These are phyloP conservation scores for Petroica traversi DNA, from an alignment of 2,113 vertebrate genomes.

Conservation along the genomic window DNA sequence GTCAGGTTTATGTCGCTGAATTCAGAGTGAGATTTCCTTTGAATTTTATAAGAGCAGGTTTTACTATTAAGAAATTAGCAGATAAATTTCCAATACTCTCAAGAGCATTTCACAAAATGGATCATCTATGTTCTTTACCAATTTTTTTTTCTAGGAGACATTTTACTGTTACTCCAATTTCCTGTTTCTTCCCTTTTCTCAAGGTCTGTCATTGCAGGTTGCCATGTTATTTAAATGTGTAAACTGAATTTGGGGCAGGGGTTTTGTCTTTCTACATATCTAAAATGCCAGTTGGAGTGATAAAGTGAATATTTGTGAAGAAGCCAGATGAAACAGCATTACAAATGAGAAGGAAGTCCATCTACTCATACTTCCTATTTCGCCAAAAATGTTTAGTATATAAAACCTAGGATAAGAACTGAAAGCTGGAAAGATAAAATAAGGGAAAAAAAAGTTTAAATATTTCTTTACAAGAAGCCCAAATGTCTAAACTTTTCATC, in stretches of 20 bases:
- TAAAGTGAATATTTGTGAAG: neutral
- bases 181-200: neutral
- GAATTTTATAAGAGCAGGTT: neutral
- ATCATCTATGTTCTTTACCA: neutral
- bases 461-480: neutral
- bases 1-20: neutral
- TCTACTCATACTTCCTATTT: neutral
- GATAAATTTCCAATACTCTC: neutral
- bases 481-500: neutral
- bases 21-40: neutral
- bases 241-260: neutral
- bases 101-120: neutral
- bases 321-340: neutral
- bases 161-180: conserved; percentile 9
- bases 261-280: neutral
- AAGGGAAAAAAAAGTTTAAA: neutral
- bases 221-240: neutral
- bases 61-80: neutral
- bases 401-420: neutral
- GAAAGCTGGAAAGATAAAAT: neutral
- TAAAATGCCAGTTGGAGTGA: neutral
- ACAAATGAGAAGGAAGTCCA: neutral
- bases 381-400: neutral
- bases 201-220: neutral
- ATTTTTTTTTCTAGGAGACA: neutral